A percentile compares a stretch with the other conserved stretches of the same genome.
Evolutionary conservation across 2,113 vertebrate species (phyloP).

Genomic region (Sylvia atricapilla): DNA sequence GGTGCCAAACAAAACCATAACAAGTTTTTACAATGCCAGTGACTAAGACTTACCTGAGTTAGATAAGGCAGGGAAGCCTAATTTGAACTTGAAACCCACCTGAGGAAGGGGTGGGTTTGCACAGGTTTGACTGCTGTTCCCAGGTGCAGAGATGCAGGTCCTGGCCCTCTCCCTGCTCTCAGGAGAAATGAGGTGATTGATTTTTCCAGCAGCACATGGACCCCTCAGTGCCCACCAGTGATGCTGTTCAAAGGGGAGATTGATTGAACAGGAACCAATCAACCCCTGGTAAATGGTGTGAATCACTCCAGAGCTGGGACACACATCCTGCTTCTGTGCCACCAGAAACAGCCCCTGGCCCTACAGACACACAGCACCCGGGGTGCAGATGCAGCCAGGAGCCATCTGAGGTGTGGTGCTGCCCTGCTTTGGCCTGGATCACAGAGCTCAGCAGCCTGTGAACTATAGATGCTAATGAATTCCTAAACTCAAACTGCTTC

Average conservation of each 20-base stretch:
- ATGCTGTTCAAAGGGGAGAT: background rate
- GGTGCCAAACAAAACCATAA: background rate
- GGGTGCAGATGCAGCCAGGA: background rate
- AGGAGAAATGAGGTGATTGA: rapidly evolving
- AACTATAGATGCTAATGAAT: background rate
- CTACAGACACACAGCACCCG: rapidly evolving
- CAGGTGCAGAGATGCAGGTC: background rate
- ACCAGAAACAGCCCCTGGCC: rapidly evolving
- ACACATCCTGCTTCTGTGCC: background rate
- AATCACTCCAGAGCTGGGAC: background rate
- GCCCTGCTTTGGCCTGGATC: background rate
- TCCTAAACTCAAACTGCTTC: background rate
- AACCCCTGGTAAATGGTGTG: background rate
- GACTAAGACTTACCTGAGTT: background rate
- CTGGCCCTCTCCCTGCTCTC: background rate
- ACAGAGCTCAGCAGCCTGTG: background rate
- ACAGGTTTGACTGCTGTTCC: background rate
- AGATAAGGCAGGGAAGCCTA: background rate
- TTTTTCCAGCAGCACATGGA: background rate
- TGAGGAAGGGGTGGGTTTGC: background rate
- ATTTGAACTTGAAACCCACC: background rate
- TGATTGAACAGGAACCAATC: background rate
- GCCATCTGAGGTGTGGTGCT: background rate
- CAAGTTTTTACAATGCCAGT: background rate
- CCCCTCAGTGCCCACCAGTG: background rate